Base-by-base conservation (phyloP, 1,140 invertebrate genomes). In the Formica exsecta region DNA sequence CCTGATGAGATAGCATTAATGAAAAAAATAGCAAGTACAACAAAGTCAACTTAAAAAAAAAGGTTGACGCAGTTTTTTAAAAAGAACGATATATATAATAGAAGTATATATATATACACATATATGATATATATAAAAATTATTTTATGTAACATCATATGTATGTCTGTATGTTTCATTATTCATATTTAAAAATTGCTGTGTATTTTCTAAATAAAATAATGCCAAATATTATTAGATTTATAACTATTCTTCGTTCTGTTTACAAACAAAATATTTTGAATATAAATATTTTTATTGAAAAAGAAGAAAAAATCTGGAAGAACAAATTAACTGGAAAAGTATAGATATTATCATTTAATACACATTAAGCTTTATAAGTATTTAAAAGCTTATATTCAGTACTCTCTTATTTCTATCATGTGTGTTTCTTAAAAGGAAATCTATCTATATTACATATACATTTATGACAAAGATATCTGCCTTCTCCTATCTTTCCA, bases 361-460 rank as follows among this genome's bases (percentile, higher is more conserved):
- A 38, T 68, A 79, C 62, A 79, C 44, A 68, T 68, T 80, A 70
- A 68, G 32, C 22, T 70, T 80, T 80, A 80, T 80, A 80, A 80
- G 48, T 80, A 70, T 57, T 57, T 70, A 80, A 70, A 80, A 57
- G 6, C 36, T 80, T 51, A 19, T 19, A 80, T 0, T 29, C 25
- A 29, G 25, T 29, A 32, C n/a, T 65, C 11, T 38, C 48, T 80
- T 80, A 80, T 57, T 3, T n/a, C 6, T 81, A 73, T 59, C 13
- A 81, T 83, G 48, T 51, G 16, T 51, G 13, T 62, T n/a, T 61
- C 54, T 61, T 36, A 73, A 48, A 38, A 51, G 73, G 32, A 76
- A 85, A 44, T 70, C 13, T 38, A 36, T 51, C 32, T 77, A 85
- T 85, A 38, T 86, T 83, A 81, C 85, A 85, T 32, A n/a, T 64